Evolutionary conservation across 2,888 invertebrate species (phyloP), one percentile per base, ranked within the genome.

Genomic region (Onthophagus sagittarius): DNA sequence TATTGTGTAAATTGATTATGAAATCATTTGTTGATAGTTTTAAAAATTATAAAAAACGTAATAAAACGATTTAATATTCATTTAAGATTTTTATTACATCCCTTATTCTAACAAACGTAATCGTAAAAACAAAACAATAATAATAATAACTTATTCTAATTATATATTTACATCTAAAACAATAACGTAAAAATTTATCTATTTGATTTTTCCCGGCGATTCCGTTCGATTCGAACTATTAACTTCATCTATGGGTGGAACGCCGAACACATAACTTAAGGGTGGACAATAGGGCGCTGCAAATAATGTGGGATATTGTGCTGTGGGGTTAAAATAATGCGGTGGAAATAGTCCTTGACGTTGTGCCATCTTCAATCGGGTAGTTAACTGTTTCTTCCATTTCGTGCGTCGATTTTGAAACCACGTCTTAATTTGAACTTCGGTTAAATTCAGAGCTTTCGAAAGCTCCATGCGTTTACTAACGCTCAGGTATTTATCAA

Each of bases 371-470:
- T 96, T 95, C 76, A 97, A 85, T 2, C 96, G 87, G 0, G 96
- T 94, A 0, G 97, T 96, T 80, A 98, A 86, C 82, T 98, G 98
- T 81, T 98, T 98, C 86, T 98, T 97, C 97, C 97, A 98, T 84
- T 98, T 98, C 0, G 98, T 98, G 76, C 98, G 88, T 74, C 98
- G 89, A 83, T 98, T 97, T 85, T 97, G 96, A 83, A 97, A 97
- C 97, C 97, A 97, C 0, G 97, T 97, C 84, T 98, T 98, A 78
- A 98, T 97, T 86, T 98, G 97, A 0, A 97, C 97, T 86, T 98
- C 97, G 0, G 97, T 97, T 65, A 98, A 88, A 77, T 91, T 93
- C 39, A 98, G 85, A 0, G 93, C 92, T 84, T 96, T 95, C 0
- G 97, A 97, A 3, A 98, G 87, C 80, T 98, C 97, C 92, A 97